A percentile compares a stretch with the other conserved stretches of the same genome.
These are phyloP conservation scores for Liolophura sinensis DNA, from an alignment of 1,140 invertebrate species.

Conservation along the genomic window DNA sequence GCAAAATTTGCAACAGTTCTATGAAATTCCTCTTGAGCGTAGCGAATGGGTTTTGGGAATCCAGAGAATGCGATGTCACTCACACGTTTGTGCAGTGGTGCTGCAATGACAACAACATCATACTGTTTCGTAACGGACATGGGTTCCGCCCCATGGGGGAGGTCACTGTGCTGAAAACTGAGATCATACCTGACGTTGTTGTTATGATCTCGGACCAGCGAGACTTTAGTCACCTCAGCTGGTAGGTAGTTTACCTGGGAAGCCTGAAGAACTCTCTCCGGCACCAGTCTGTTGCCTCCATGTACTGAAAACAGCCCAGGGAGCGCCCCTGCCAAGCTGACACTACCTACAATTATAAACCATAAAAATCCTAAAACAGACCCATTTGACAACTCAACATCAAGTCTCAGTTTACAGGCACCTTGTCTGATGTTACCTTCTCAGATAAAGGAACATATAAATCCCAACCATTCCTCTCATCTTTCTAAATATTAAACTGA, in stretches of 20 bases:
- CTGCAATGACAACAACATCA: conserved; percentile 68
- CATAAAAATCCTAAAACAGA: background rate
- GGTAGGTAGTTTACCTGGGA: conserved; percentile 58
- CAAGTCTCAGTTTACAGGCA: background rate
- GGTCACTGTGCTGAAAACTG: conserved; percentile 1
- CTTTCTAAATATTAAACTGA: background rate
- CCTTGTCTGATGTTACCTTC: background rate
- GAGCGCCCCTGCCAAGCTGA: conserved; percentile 65
- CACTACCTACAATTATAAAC: conserved; percentile 42
- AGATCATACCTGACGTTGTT: conserved; percentile 3
- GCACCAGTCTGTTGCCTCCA: conserved; percentile 68
- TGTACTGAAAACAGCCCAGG: conserved; percentile 66
- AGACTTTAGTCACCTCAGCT: conserved; percentile 48
- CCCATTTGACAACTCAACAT: background rate
- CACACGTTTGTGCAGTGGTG: conserved; percentile 62
- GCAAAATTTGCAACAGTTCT: conserved; percentile 67
- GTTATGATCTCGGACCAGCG: conserved; percentile 28
- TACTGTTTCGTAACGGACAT: conserved; percentile 50
- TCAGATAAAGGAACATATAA: background rate
- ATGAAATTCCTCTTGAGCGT: conserved; percentile 60
- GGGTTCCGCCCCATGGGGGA: background rate
- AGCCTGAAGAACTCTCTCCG: conserved; percentile 56
- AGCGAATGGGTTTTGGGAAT: conserved; percentile 47
- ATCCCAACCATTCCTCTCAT: too few species aligned
- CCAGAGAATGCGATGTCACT: conserved; percentile 57